These are phyloP conservation scores for Sinosuthora webbiana DNA, from an alignment of 2,113 vertebrate species.

Conservation along the genomic window DNA sequence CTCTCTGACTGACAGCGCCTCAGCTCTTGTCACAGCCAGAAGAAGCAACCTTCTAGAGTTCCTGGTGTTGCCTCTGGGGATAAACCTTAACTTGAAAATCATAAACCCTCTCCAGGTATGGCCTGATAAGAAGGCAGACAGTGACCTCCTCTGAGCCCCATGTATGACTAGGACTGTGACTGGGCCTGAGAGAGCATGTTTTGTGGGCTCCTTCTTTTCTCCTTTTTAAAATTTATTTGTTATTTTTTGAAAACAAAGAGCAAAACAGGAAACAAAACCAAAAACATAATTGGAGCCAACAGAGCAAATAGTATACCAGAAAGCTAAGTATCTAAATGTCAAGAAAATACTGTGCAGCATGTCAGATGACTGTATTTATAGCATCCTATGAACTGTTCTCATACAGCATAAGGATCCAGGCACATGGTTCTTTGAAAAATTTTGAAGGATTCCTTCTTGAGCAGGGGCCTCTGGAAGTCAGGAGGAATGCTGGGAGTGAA, in stretches of 20 bases:
- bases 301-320: background rate
- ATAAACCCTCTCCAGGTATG: background rate
- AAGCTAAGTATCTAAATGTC: background rate
- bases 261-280: background rate
- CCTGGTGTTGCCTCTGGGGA: background rate
- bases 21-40: background rate
- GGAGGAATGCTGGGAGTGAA: background rate
- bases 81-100: background rate
- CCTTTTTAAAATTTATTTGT: fast-evolving
- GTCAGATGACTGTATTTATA: background rate
- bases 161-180: background rate
- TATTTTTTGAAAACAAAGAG: background rate
- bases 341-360: background rate
- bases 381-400: background rate
- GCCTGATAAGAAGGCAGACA: background rate
- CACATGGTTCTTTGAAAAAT: background rate
- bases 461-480: background rate
- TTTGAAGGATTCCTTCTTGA: background rate
- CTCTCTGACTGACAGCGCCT: background rate
- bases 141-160: background rate
- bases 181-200: background rate
- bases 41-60: background rate
- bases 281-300: background rate
- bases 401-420: background rate
- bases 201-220: background rate